A percentile compares a stretch with the other conserved stretches of the same genome.
Evolutionary conservation across 2,113 vertebrate genomes (phyloP).

Genomic region (Euleptes europaea): DNA sequence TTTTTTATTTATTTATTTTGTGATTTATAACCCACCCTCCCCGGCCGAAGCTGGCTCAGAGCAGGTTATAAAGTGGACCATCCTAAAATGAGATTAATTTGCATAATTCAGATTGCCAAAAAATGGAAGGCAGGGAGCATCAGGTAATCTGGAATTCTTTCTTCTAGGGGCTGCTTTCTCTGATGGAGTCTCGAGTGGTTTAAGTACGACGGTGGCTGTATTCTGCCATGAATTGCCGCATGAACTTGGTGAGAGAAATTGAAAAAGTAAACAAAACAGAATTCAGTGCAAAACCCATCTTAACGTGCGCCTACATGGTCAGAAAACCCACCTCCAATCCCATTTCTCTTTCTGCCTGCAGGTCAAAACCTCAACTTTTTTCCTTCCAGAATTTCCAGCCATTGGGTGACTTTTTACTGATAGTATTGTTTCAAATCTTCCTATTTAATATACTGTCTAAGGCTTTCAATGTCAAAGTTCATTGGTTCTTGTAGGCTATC

Average conservation of each 20-base stretch:
- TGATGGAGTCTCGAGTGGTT: slow-evolving; percentile 74
- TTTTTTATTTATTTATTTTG: too few relatives aligned
- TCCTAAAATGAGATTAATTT: neutral
- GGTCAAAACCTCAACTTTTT: neutral
- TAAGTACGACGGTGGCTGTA: slow-evolving; percentile 83
- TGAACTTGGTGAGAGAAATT: slow-evolving; percentile 70
- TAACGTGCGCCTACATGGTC: neutral
- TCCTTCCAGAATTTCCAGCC: neutral
- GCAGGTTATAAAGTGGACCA: neutral
- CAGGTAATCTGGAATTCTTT: neutral
- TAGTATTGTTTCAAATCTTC: neutral
- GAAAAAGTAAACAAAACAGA: neutral
- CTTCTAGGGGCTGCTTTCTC: slow-evolving; percentile 81
- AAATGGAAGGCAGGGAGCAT: neutral
- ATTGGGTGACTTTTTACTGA: neutral
- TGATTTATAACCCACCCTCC: too few relatives aligned
- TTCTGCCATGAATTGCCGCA: slow-evolving; percentile 86
- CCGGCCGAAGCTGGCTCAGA: too few relatives aligned
- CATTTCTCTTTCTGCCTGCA: neutral
- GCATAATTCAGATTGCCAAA: neutral
- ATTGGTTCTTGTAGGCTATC: too few relatives aligned
- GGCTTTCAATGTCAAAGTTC: too few relatives aligned
- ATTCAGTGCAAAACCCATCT: neutral
- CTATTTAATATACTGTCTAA: too few relatives aligned
- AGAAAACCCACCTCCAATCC: neutral